Percentiles rank a stretch among this genome's conserved stretches.
These are phyloP conservation scores for Sebastes oblongus DNA, from an alignment of 2,797 vertebrate species.

Conservation along the genomic window DNA sequence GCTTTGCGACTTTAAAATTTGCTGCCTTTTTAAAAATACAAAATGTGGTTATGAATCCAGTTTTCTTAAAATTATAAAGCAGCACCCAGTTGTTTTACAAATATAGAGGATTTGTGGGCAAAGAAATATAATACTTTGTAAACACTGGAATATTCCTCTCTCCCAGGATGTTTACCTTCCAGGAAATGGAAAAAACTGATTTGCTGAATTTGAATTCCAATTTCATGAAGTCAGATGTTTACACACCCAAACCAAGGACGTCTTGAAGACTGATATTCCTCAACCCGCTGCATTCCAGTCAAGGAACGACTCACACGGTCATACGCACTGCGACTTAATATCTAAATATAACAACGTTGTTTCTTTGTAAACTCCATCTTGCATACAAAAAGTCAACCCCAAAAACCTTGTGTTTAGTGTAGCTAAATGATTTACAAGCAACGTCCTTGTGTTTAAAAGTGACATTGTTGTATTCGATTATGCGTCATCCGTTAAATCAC, in stretches of 20 bases:
- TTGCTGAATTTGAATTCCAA: constrained; percentile 40
- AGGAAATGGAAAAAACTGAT: constrained; percentile 30
- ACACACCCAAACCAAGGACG: background rate
- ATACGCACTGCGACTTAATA: background rate
- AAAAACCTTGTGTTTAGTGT: constrained; percentile 24
- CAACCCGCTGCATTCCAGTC: constrained; percentile 24
- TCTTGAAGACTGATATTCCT: constrained; percentile 51
- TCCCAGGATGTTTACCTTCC: constrained; percentile 13
- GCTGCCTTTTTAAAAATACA: constrained; percentile 53
- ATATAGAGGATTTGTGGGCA: constrained; percentile 44
- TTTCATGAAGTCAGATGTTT: constrained; percentile 27
- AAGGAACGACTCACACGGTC: background rate
- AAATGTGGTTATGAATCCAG: constrained; percentile 58
- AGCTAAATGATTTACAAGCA: constrained; percentile 28
- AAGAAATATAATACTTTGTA: constrained; percentile 70
- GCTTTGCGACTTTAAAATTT: constrained; percentile 43
- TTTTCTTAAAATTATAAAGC: constrained; percentile 51
- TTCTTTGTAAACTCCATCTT: constrained; percentile 55
- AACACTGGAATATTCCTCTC: constrained; percentile 56
- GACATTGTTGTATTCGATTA: background rate
- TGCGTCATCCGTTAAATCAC: background rate
- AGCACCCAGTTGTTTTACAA: constrained; percentile 50
- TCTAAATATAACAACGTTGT: background rate
- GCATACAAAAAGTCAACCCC: constrained; percentile 9
- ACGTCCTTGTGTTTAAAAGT: background rate